A percentile compares a stretch with the other conserved stretches of the same genome.
These are phyloP conservation scores for Acleris emargana DNA, from an alignment of 2,888 invertebrate genomes.

Conservation along the genomic window DNA sequence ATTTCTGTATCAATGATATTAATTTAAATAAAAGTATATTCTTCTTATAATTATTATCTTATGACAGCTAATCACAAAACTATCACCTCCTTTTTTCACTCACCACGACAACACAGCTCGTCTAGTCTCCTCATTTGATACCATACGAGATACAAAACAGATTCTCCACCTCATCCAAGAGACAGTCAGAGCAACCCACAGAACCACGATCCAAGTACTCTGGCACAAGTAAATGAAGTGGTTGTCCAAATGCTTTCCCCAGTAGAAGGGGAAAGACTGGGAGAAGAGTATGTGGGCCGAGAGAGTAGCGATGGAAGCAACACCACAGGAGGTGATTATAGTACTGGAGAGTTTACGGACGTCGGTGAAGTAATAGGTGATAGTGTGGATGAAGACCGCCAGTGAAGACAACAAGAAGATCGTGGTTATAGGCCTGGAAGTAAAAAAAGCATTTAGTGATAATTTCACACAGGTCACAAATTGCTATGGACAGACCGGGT, in stretches of 20 bases:
- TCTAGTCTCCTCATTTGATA: background rate
- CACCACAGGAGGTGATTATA: constrained; percentile 14
- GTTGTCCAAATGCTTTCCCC: constrained; percentile 5
- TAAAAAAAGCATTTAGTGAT: constrained; percentile 3
- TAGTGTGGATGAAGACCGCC: constrained; percentile 4
- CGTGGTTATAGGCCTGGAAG: constrained; percentile 37
- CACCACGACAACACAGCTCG: constrained; percentile 8
- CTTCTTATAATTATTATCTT: no score
- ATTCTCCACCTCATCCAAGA: constrained; percentile 11
- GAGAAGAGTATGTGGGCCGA: constrained; percentile 32
- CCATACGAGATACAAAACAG: background rate
- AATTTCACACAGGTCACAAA: no score
- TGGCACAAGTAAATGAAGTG: constrained; percentile 34
- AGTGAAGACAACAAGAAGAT: constrained; percentile 23
- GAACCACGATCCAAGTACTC: constrained; percentile 21
- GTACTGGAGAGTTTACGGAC: background rate
- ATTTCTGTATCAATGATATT: no score
- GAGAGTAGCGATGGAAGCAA: constrained; percentile 29
- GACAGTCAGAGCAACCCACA: constrained; percentile 27
- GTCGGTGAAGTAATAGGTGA: constrained; percentile 27
- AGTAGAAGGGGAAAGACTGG: constrained; percentile 24
- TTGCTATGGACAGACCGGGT: no score
- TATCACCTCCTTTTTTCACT: no score
- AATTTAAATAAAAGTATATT: no score
- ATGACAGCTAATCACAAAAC: no score